These are phyloP conservation scores for Pseudorectes ferrugineus DNA, from an alignment of 2,113 vertebrate species.

Conservation along the genomic window DNA sequence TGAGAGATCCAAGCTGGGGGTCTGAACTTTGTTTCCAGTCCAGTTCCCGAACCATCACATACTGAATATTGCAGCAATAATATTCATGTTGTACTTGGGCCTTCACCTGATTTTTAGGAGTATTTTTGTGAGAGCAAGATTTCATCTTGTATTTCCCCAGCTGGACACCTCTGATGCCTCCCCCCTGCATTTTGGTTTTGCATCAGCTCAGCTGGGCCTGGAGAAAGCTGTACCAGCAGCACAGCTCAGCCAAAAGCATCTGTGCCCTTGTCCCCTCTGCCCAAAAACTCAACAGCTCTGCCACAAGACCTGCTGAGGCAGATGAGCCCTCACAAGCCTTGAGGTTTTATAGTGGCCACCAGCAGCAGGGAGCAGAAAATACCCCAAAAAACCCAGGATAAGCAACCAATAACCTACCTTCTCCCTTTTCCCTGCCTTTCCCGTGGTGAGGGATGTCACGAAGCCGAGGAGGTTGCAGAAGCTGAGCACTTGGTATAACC, in stretches of 20 bases:
- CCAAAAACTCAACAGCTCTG: background rate
- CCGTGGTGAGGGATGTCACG: background rate
- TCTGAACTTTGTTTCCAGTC: background rate
- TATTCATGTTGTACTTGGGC: background rate
- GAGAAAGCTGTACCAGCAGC: background rate
- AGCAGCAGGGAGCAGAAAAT: background rate
- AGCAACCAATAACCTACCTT: background rate
- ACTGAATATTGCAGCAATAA: background rate
- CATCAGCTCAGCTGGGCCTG: background rate
- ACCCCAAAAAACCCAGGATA: background rate
- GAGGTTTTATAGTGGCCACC: background rate
- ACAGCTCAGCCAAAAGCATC: background rate
- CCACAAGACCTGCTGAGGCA: background rate
- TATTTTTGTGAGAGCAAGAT: background rate
- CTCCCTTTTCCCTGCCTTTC: background rate
- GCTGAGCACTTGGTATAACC: constrained; percentile 14
- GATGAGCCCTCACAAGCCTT: too few species aligned
- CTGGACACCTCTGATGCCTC: background rate
- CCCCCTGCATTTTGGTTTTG: background rate
- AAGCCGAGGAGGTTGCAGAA: background rate
- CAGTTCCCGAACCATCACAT: background rate
- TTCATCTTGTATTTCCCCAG: background rate
- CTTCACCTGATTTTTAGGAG: background rate
- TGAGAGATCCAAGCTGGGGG: background rate
- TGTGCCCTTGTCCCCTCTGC: background rate